phyloP scores from a whole-genome alignment of 2,113 vertebrate species.

The Clinocottus analis region DNA sequence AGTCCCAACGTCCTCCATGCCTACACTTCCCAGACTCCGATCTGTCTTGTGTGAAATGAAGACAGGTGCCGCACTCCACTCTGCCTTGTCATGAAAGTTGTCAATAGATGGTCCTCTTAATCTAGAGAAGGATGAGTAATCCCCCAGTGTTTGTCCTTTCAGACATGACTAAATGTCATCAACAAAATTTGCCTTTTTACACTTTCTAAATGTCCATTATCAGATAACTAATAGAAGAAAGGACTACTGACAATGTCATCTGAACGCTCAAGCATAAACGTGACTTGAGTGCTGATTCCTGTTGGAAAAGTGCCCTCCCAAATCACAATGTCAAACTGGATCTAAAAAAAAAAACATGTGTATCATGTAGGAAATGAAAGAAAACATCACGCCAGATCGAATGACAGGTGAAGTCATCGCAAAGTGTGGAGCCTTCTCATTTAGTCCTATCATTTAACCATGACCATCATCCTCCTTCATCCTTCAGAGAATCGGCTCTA shows the following conservation, averaged over 20 bases:
- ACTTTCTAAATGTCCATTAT: slow-evolving; percentile 31
- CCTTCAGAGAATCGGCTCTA: not conserved
- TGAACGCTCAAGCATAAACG: slow-evolving; percentile 22
- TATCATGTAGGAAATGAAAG: slow-evolving; percentile 12
- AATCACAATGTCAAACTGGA: slow-evolving; percentile 31
- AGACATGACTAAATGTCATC: slow-evolving; percentile 55
- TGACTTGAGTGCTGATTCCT: slow-evolving; percentile 41
- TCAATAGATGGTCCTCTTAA: slow-evolving; percentile 20
- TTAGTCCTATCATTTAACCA: no score
- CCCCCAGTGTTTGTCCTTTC: slow-evolving; percentile 39
- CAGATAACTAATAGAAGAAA: slow-evolving; percentile 44
- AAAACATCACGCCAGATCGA: not conserved
- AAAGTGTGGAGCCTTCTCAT: not conserved
- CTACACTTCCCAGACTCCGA: slow-evolving; percentile 47
- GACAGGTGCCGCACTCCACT: slow-evolving; percentile 15
- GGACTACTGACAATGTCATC: slow-evolving; percentile 54
- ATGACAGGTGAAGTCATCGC: slow-evolving; percentile 20
- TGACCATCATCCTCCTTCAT: not conserved
- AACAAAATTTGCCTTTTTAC: slow-evolving; percentile 32
- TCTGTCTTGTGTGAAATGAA: slow-evolving; percentile 37
- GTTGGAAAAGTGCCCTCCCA: slow-evolving; percentile 26
- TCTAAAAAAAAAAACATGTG: slow-evolving; percentile 32
- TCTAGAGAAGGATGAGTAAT: slow-evolving; percentile 47
- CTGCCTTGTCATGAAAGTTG: slow-evolving; percentile 9
- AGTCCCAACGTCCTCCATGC: slow-evolving; percentile 19